Conservation (phyloP, 1,140 invertebrate species). For the Subanguina moxae region DNA sequence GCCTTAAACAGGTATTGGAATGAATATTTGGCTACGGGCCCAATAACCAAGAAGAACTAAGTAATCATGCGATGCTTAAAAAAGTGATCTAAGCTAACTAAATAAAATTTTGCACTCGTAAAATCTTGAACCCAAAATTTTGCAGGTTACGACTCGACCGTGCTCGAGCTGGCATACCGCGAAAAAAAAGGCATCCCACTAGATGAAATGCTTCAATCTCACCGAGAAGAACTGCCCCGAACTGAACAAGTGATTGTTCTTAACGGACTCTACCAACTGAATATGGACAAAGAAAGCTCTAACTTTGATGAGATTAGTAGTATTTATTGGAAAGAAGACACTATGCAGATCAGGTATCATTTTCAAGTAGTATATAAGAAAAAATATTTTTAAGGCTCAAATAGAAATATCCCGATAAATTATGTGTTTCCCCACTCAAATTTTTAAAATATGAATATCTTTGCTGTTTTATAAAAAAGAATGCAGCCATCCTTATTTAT, state of each 20-base stretch:
- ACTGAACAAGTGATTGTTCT: conserved; percentile 51
- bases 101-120: not conserved
- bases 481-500: too few relatives aligned
- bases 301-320: conserved; percentile 2
- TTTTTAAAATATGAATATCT: too few relatives aligned
- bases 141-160: conserved; percentile 52
- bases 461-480: too few relatives aligned
- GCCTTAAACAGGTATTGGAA: too few relatives aligned
- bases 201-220: conserved; percentile 26
- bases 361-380: too few relatives aligned
- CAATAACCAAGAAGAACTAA: too few relatives aligned
- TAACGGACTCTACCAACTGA: conserved; percentile 47
- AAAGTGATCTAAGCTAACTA: too few relatives aligned
- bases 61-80: too few relatives aligned
- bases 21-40: too few relatives aligned
- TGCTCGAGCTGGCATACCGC: conserved; percentile 51
- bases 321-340: conserved; percentile 56
- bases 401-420: too few relatives aligned
- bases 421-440: too few relatives aligned
- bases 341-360: conserved; percentile 28
- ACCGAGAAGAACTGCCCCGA: conserved; percentile 16
- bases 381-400: too few relatives aligned
- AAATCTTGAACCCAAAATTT: conserved; percentile 7
- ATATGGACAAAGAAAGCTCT: conserved; percentile 10
- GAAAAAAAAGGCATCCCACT: conserved; percentile 34